phyloP scores from a whole-genome alignment of 1,140 invertebrate genomes.

The Notospermus geniculatus region DNA sequence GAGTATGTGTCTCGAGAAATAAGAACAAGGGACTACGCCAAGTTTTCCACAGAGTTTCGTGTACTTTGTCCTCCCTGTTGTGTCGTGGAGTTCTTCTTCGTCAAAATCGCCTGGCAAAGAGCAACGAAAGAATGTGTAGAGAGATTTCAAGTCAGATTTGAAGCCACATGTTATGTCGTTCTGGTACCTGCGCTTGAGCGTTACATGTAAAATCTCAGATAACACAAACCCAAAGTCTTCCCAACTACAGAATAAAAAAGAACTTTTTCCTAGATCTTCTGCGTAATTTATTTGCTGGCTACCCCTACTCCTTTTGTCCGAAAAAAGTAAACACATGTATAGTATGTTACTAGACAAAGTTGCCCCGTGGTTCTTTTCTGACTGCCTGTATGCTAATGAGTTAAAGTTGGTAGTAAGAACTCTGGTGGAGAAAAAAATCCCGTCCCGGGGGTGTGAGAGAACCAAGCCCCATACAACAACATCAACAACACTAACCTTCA shows the following conservation, averaged over 20 bases:
- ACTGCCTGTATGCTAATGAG: too few relatives aligned
- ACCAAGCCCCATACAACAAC: too few relatives aligned
- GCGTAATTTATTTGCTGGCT: background rate
- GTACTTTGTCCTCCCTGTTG: slow-evolving; percentile 33
- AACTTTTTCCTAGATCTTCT: background rate
- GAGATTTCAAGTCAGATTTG: background rate
- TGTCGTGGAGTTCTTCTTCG: slow-evolving; percentile 27
- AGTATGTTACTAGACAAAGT: too few relatives aligned
- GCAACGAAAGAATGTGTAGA: background rate
- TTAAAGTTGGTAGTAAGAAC: too few relatives aligned
- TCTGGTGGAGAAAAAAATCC: too few relatives aligned
- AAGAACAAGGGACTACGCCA: slow-evolving; percentile 49
- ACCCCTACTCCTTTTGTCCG: too few relatives aligned
- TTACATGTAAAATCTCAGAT: background rate
- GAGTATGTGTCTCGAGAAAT: slow-evolving; percentile 49
- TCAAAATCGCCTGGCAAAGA: background rate
- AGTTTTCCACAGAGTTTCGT: slow-evolving; percentile 45
- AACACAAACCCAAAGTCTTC: background rate
- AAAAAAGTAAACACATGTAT: too few relatives aligned
- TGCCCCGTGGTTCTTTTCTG: too few relatives aligned
- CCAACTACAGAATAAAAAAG: background rate
- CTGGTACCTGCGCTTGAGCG: background rate
- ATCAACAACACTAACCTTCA: background rate
- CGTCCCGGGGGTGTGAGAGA: too few relatives aligned
- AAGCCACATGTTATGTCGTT: background rate